Conservation (phyloP, 2,113 vertebrate species). For the Rhea americana region DNA sequence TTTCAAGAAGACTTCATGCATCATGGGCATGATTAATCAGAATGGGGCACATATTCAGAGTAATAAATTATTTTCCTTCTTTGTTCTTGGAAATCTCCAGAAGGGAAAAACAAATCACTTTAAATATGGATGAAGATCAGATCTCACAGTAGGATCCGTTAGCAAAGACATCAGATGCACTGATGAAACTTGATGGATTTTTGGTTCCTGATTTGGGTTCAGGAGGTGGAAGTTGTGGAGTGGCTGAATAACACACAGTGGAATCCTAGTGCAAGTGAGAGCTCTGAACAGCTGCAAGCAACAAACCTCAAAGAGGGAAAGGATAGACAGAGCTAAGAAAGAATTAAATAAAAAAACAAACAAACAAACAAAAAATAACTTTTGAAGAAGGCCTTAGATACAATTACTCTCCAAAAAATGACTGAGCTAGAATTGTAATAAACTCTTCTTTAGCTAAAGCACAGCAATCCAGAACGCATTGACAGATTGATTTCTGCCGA, state of each 20-base stretch:
- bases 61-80: conserved; percentile 10
- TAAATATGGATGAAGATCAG: not conserved
- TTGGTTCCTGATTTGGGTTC: not conserved
- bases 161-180: not conserved
- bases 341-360: not conserved
- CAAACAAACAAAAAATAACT: not conserved
- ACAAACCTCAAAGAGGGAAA: not conserved
- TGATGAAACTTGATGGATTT: not conserved
- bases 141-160: not conserved
- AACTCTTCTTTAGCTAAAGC: not conserved
- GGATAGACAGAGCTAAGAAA: not conserved
- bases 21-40: not conserved
- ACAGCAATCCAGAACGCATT: not conserved
- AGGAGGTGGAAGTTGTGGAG: not conserved
- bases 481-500: not conserved
- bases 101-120: not conserved
- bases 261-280: not conserved
- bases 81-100: conserved; percentile 20
- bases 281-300: not conserved
- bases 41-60: not conserved
- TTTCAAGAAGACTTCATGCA: not conserved
- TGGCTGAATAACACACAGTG: not conserved
- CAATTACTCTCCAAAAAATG: not conserved
- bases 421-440: not conserved
- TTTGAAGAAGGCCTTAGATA: not conserved